phyloP scores from a whole-genome alignment of 2,113 vertebrate species.

The Sander vitreus region DNA sequence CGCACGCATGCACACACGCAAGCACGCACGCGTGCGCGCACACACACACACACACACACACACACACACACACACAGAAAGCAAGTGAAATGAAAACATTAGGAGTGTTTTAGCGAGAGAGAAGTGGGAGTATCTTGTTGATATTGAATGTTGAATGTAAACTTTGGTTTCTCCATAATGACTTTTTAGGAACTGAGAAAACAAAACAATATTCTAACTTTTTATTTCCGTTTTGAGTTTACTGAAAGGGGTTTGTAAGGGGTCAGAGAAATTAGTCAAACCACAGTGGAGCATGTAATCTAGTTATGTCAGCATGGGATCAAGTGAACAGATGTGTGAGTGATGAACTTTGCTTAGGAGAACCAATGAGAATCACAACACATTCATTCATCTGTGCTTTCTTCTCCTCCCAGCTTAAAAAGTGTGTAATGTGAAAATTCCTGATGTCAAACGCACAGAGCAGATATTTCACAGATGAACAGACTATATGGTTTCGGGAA shows the following conservation, averaged over 20 bases:
- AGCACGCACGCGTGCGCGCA: constrained; percentile 18
- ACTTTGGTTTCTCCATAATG: not conserved
- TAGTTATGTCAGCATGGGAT: constrained; percentile 34
- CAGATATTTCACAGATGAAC: constrained; percentile 17
- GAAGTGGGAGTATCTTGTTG: not conserved
- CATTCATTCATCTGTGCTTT: constrained; percentile 12
- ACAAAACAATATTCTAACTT: not conserved
- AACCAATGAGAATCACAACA: constrained; percentile 7
- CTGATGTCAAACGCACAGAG: constrained; percentile 14
- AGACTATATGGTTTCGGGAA: constrained; percentile 21
- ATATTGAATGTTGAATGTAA: not conserved
- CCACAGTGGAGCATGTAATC: constrained; percentile 42
- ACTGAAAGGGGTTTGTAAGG: not conserved
- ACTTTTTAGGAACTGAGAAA: not conserved
- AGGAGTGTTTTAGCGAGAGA: not conserved
- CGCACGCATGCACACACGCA: not conserved
- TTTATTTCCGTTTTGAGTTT: constrained; percentile 20
- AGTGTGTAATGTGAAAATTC: constrained; percentile 10
- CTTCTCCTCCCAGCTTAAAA: not conserved
- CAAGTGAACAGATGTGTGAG: constrained; percentile 19
- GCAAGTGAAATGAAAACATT: not conserved
- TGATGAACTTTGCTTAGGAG: not conserved
- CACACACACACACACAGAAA: not conserved
- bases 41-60: not conserved
- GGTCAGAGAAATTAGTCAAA: constrained; percentile 12